Percentiles rank a stretch among this genome's conserved stretches.
Conservation (phyloP, 2,797 vertebrate genomes). For the Rhabdophis nuchalis region DNA sequence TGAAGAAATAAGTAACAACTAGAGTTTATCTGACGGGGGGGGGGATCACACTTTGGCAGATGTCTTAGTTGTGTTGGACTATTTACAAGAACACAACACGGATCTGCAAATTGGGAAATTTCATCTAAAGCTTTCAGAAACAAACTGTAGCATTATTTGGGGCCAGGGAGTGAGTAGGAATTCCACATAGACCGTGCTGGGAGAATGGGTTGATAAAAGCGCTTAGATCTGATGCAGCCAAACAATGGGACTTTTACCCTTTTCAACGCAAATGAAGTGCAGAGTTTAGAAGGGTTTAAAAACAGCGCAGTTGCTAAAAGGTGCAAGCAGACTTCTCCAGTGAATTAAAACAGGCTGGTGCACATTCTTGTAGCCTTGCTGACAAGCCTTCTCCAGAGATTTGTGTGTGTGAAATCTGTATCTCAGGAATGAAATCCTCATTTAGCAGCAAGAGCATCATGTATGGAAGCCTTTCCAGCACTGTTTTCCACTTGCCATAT, state of each 20-base stretch:
- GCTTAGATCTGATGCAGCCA: constrained; percentile 33
- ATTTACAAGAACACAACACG: constrained; percentile 58
- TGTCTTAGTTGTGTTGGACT: constrained; percentile 68
- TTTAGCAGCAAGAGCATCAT: constrained; percentile 60
- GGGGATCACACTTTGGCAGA: constrained; percentile 60
- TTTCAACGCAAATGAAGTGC: constrained; percentile 3
- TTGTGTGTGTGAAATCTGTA: constrained; percentile 65
- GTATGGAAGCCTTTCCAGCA: constrained; percentile 68
- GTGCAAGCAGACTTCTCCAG: constrained; percentile 58
- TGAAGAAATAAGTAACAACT: constrained; percentile 45
- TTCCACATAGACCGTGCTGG: constrained; percentile 42
- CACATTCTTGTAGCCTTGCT: constrained; percentile 56
- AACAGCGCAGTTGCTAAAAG: constrained; percentile 18
- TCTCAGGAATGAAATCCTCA: constrained; percentile 58
- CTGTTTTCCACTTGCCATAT: constrained; percentile 70
- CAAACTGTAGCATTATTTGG: constrained; percentile 51
- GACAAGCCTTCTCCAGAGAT: constrained; percentile 63
- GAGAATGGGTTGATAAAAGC: constrained; percentile 39
- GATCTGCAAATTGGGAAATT: constrained; percentile 54
- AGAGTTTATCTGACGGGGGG: constrained; percentile 36
- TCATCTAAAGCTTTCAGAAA: constrained; percentile 56
- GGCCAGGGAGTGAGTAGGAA: constrained; percentile 52
- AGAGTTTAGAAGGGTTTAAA: constrained; percentile 7
- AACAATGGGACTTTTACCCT: constrained; percentile 18
- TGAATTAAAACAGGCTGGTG: constrained; percentile 61